Conservation (phyloP, 1,140 invertebrate species). For the Polypedilum vanderplanki region DNA sequence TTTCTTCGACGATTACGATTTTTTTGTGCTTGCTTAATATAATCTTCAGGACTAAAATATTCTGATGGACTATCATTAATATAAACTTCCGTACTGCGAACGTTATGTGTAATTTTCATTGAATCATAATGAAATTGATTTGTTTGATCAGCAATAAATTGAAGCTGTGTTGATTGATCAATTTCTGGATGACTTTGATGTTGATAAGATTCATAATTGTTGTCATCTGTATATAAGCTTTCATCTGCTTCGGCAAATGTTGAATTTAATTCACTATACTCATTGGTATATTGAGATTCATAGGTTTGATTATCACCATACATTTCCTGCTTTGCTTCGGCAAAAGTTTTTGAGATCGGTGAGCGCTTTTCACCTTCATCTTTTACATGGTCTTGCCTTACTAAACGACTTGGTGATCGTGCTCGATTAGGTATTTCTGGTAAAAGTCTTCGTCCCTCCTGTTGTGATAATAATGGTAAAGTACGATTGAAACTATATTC, state of each 20-base stretch:
- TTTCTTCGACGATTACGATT: conserved; percentile 21
- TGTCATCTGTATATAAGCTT: conserved; percentile 40
- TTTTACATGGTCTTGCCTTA: conserved; percentile 42
- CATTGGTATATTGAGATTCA: conserved; percentile 36
- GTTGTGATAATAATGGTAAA: conserved; percentile 29
- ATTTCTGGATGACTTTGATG: neutral
- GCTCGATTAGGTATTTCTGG: conserved; percentile 39
- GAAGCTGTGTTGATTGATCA: neutral
- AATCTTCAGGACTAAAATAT: conserved; percentile 28
- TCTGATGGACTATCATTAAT: conserved; percentile 30
- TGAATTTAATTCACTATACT: conserved; percentile 38
- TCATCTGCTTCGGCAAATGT: conserved; percentile 41
- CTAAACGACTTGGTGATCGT: conserved; percentile 36
- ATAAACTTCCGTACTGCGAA: conserved; percentile 37
- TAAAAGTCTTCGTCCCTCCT: conserved; percentile 38
- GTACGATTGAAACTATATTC: conserved; percentile 41
- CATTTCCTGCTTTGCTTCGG: conserved; percentile 42
- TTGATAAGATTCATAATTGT: conserved; percentile 33
- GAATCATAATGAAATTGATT: neutral
- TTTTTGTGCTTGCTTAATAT: neutral
- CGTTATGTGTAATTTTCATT: neutral
- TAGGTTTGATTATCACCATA: conserved; percentile 33
- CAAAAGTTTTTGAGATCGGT: conserved; percentile 37
- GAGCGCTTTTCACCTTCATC: conserved; percentile 34
- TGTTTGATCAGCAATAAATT: neutral